A percentile compares a stretch with the other conserved stretches of the same genome.
These are phyloP conservation scores for Tauraco erythrolophus DNA, from an alignment of 2,113 vertebrate species.

Conservation along the genomic window DNA sequence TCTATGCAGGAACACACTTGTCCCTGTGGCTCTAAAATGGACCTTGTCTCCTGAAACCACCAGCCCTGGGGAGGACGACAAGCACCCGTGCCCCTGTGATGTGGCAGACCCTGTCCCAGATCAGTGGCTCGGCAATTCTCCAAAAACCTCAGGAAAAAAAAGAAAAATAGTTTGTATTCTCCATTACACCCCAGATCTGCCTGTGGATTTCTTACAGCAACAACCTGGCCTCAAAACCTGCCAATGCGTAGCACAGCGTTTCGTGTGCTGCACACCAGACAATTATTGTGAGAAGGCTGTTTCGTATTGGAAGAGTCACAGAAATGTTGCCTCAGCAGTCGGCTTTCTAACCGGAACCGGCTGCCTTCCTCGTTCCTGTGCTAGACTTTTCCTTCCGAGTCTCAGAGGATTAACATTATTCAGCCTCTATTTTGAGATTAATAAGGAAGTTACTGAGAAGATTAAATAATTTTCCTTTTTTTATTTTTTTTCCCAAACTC, in stretches of 20 bases:
- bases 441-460: background rate
- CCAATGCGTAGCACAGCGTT: background rate
- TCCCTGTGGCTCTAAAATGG: background rate
- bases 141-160: background rate
- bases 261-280: background rate
- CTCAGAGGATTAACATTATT: background rate
- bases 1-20: background rate
- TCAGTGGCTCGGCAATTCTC: background rate
- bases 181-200: background rate
- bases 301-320: background rate
- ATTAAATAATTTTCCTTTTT: background rate
- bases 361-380: background rate
- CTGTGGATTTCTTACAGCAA: conserved; percentile 2
- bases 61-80: background rate
- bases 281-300: background rate
- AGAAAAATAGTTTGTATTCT: background rate
- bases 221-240: conserved; percentile 27
- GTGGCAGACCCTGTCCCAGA: background rate
- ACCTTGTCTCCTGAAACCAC: background rate
- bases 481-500: background rate
- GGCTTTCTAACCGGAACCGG: background rate
- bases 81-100: fast-evolving
- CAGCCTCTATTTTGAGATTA: background rate
- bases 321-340: background rate
- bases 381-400: background rate